phyloP scores from a whole-genome alignment of 2,797 vertebrate species.

The Falco rusticolus region DNA sequence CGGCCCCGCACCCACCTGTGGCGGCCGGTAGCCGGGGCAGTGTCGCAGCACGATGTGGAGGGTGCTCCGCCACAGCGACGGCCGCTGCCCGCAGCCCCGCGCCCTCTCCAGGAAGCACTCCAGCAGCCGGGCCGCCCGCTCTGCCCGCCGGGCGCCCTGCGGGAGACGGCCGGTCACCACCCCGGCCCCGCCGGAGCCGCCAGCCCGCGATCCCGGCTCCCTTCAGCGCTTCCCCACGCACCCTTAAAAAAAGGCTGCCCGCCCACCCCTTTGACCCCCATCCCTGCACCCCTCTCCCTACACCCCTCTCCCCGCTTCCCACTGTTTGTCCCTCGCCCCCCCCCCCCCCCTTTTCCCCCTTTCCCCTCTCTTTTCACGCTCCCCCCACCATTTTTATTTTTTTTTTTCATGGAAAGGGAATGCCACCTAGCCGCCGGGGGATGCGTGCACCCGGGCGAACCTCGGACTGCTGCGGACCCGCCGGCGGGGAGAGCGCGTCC shows the following conservation, averaged over 20 bases:
- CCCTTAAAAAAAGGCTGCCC: neutral
- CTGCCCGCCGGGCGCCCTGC: neutral
- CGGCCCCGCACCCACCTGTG: neutral
- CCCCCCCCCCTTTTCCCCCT: accelerated
- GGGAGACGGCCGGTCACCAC: neutral
- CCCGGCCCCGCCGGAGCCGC: neutral
- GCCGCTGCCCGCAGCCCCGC: neutral
- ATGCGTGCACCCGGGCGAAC: neutral
- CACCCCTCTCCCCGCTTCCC: neutral
- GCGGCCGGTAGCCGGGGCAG: neutral
- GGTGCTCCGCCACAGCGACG: neutral
- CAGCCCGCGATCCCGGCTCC: neutral
- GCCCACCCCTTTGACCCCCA: too few species aligned
- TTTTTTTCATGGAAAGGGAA: neutral
- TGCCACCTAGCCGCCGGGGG: neutral
- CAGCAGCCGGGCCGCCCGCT: neutral
- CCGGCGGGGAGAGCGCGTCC: neutral
- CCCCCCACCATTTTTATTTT: too few species aligned
- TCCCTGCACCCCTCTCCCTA: neutral
- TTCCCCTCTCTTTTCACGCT: too few species aligned
- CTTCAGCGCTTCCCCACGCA: neutral
- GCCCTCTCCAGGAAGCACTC: neutral
- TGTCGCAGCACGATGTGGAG: neutral
- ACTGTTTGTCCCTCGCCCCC: neutral
- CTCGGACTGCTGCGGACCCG: neutral